These are phyloP conservation scores for Apolygus lucorum DNA, from an alignment of 1,140 invertebrate genomes.

Conservation along the genomic window DNA sequence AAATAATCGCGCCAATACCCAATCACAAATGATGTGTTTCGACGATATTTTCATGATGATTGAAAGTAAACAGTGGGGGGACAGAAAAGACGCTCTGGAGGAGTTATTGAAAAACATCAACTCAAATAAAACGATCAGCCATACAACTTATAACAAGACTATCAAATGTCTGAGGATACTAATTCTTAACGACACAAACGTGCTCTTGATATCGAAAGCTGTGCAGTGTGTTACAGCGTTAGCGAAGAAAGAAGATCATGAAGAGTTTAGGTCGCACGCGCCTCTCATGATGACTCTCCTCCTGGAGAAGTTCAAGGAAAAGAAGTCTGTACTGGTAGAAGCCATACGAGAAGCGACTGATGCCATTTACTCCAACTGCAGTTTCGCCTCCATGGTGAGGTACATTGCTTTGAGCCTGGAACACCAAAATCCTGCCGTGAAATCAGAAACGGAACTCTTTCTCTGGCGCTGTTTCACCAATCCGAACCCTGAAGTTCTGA, in stretches of 20 bases:
- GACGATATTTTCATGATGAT: not conserved
- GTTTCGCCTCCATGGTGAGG: conserved; percentile 33
- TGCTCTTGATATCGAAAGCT: not conserved
- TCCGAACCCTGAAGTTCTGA: not conserved
- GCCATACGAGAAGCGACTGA: conserved; percentile 83
- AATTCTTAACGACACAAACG: not conserved
- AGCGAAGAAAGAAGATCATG: not conserved
- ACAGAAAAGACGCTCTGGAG: not conserved
- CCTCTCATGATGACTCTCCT: conserved; percentile 46
- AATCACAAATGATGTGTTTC: too few species aligned
- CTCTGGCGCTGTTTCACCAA: not conserved
- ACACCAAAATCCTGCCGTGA: not conserved
- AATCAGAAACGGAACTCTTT: not conserved
- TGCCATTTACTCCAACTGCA: conserved; percentile 70
- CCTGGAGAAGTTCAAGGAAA: conserved; percentile 96
- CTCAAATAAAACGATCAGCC: not conserved
- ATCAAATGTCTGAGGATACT: not conserved
- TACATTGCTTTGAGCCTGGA: not conserved
- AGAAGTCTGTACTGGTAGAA: conserved; percentile 82
- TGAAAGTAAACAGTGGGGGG: not conserved
- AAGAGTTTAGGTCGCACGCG: not conserved
- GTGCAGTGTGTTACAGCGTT: not conserved
- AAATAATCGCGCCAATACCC: too few species aligned
- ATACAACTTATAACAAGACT: not conserved
- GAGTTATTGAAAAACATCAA: not conserved